Percentiles rank a stretch among this genome's conserved stretches.
These are phyloP conservation scores for Apis laboriosa DNA, from an alignment of 1,140 invertebrate genomes.

Conservation along the genomic window DNA sequence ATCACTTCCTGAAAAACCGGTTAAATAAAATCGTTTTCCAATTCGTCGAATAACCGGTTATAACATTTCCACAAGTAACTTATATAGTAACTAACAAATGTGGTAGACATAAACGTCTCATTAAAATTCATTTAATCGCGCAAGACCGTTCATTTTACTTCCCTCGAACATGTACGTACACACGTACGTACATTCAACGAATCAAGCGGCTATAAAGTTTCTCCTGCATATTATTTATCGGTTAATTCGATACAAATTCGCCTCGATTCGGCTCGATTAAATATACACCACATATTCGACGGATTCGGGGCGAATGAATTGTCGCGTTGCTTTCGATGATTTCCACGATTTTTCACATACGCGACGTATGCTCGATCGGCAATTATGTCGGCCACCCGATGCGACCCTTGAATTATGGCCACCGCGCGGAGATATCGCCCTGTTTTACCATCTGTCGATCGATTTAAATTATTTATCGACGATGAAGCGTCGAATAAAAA, in stretches of 20 bases:
- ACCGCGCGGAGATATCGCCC: not conserved
- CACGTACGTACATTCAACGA: not conserved
- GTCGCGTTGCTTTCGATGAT: not conserved
- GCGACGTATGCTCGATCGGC: not conserved
- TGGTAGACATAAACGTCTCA: not conserved
- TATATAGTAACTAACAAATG: too few species aligned
- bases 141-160: not conserved
- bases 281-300: not conserved
- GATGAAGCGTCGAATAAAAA: not conserved
- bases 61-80: too few species aligned
- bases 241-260: not conserved
- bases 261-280: conserved; percentile 4
- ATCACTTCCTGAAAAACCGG: too few species aligned
- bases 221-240: not conserved
- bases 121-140: not conserved
- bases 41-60: too few species aligned
- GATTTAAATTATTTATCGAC: not conserved
- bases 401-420: not conserved
- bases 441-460: not conserved
- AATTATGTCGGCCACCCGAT: not conserved
- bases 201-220: not conserved
- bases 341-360: not conserved
- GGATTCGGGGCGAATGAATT: not conserved
- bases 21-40: too few species aligned
- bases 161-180: not conserved